These are phyloP conservation scores for Bufo bufo DNA, from an alignment of 2,113 vertebrate species.

Conservation along the genomic window DNA sequence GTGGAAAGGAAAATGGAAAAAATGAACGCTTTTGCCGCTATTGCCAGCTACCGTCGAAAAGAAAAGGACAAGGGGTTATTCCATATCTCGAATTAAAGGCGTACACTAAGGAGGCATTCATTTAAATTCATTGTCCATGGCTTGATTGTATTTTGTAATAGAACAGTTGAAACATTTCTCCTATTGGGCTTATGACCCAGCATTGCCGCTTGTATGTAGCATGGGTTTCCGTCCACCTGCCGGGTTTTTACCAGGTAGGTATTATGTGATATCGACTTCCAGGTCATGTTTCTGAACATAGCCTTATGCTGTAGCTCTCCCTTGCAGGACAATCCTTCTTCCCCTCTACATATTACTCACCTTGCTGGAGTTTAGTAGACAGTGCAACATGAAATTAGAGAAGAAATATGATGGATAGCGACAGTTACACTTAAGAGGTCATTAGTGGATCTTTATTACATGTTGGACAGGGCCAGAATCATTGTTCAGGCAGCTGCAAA, in stretches of 20 bases:
- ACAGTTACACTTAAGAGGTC: constrained; percentile 38
- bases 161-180: background rate
- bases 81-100: background rate
- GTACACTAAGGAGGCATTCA: background rate
- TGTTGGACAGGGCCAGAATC: background rate
- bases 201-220: background rate
- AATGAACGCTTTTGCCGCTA: constrained; percentile 3
- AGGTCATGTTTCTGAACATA: constrained; percentile 31
- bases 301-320: background rate
- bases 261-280: constrained; percentile 27
- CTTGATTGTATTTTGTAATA: background rate
- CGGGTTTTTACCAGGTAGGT: background rate
- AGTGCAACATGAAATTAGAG: constrained; percentile 46
- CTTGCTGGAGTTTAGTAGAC: constrained; percentile 19
- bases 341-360: constrained; percentile 19
- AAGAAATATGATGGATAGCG: constrained; percentile 39
- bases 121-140: background rate
- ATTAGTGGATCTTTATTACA: constrained; percentile 42
- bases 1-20: background rate
- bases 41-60: background rate
- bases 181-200: background rate
- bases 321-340: constrained; percentile 19
- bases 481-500: constrained; percentile 12
- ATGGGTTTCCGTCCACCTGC: background rate
- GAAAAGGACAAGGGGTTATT: background rate